A percentile compares a stretch with the other conserved stretches of the same genome.
These are phyloP conservation scores for Rhinatrema bivittatum DNA, from an alignment of 2,797 vertebrate species.

Conservation along the genomic window DNA sequence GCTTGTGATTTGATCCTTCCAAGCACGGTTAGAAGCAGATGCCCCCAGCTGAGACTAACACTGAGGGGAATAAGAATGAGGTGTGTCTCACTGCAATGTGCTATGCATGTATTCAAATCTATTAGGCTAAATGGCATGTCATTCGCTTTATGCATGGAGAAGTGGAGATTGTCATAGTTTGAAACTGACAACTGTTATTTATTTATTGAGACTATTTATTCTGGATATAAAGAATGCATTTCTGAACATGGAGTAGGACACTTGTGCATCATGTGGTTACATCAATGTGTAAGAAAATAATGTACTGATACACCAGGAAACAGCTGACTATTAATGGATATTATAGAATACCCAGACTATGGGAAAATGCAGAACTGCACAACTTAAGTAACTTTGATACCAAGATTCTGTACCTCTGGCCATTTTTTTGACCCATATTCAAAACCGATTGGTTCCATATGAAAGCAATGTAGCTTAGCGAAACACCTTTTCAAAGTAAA, in stretches of 20 bases:
- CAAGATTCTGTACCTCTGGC: too few relatives aligned
- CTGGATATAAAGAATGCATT: constrained; percentile 44
- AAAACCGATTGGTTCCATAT: too few relatives aligned
- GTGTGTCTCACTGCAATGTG: constrained; percentile 47
- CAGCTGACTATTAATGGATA: too few relatives aligned
- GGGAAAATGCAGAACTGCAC: too few relatives aligned
- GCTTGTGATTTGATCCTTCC: constrained; percentile 67
- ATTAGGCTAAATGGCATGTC: constrained; percentile 65
- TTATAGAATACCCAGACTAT: too few relatives aligned
- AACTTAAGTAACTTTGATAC: too few relatives aligned
- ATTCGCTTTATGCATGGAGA: constrained; percentile 58
- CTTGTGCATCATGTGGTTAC: neutral
- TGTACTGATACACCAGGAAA: too few relatives aligned
- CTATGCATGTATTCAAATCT: constrained; percentile 56
- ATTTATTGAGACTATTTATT: constrained; percentile 68
- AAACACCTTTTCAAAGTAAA: too few relatives aligned
- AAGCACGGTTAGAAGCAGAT: constrained; percentile 60
- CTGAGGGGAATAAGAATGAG: constrained; percentile 64
- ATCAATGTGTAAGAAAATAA: too few relatives aligned
- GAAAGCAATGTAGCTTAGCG: too few relatives aligned
- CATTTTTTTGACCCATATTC: too few relatives aligned
- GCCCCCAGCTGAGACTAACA: constrained; percentile 61
- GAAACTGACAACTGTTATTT: constrained; percentile 71
- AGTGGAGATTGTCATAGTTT: constrained; percentile 65
- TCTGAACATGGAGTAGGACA: constrained; percentile 25